Conservation (phyloP, 2,113 vertebrate species). For the Rhinopomastus cyanomelas region DNA sequence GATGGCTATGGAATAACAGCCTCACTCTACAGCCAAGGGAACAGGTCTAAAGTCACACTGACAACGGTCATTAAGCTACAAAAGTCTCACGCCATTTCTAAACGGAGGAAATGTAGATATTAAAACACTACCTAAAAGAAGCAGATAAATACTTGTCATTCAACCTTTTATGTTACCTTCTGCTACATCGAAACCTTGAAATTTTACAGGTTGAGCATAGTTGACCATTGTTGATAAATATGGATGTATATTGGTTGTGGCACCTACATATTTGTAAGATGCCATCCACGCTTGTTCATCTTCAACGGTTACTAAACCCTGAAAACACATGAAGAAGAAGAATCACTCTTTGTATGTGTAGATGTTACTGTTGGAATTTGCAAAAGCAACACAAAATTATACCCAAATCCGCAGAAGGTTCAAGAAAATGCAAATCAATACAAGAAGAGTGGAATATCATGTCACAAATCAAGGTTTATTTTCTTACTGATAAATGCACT, state of each 20-base stretch:
- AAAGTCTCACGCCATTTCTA: not conserved
- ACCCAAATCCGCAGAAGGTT: not conserved
- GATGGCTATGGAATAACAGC: conserved; percentile 49
- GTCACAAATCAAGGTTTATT: not conserved
- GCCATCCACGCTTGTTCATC: conserved; percentile 96
- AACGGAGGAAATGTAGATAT: not conserved
- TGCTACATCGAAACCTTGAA: conserved; percentile 94
- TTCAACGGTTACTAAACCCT: conserved; percentile 86
- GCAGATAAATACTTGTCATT: conserved; percentile 58
- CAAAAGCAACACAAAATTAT: not conserved
- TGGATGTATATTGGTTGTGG: conserved; percentile 98
- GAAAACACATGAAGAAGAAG: conserved; percentile 55
- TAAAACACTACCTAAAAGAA: conserved; percentile 35
- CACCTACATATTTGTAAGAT: conserved; percentile 96
- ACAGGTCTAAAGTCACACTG: not conserved
- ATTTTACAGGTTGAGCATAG: conserved; percentile 98
- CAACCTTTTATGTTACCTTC: conserved; percentile 85
- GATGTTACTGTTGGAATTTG: not conserved
- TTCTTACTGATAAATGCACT: not conserved
- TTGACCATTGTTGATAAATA: conserved; percentile 98
- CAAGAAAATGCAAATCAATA: conserved; percentile 6
- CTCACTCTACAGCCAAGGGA: not conserved
- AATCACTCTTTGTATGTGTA: not conserved
- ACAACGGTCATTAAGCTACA: not conserved
- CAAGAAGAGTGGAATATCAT: not conserved